Evolutionary conservation across 1,140 invertebrate genomes (phyloP), one percentile per base, ranked within the genome.

Genomic region (Lepidostoma basale): DNA sequence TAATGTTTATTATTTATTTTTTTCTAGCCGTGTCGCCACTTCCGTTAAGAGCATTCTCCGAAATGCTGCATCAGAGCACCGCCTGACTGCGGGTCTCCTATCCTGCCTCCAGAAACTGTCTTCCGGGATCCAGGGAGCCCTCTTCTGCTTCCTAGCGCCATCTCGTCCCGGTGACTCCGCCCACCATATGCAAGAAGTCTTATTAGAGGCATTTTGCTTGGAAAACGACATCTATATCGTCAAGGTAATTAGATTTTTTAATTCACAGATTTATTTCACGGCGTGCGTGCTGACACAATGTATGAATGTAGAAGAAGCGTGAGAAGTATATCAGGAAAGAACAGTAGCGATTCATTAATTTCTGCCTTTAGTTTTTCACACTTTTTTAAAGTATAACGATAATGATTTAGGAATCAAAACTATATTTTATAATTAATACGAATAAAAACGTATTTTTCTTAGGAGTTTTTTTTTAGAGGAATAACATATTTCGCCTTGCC

Each of bases 201-300:
- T 90, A 0, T 76, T 90, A n/a, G 86, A 89, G 73, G 88, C 88
- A 2, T 89, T 88, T 74, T 89, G 88, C 74, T 87, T 85, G 44
- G 88, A 89, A 75, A 88, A 89, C 67, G 87, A 86, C 69, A 90
- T 90, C 75, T 87, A 88, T 74, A 85, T 87, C 18, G 86, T 89
- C 67, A 87, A 88, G 80, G 88, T 87, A 79, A 78, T 65, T 75
- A 5, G 9, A 12, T 64, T 3, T 20, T 18, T 20, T n/a, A n/a
- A n/a, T n/a, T n/a, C n/a, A n/a, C n/a, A n/a, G n/a, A n/a, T n/a
- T n/a, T n/a, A n/a, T n/a, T n/a, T n/a, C n/a, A n/a, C n/a, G n/a
- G n/a, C n/a, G n/a, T n/a, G n/a, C n/a, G n/a, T n/a, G n/a, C n/a
- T n/a, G n/a, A n/a, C n/a, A n/a, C n/a, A n/a, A n/a, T n/a, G n/a